Evolutionary conservation across 2,888 invertebrate genomes (phyloP).

Genomic region (Podotricha telesiphe): DNA sequence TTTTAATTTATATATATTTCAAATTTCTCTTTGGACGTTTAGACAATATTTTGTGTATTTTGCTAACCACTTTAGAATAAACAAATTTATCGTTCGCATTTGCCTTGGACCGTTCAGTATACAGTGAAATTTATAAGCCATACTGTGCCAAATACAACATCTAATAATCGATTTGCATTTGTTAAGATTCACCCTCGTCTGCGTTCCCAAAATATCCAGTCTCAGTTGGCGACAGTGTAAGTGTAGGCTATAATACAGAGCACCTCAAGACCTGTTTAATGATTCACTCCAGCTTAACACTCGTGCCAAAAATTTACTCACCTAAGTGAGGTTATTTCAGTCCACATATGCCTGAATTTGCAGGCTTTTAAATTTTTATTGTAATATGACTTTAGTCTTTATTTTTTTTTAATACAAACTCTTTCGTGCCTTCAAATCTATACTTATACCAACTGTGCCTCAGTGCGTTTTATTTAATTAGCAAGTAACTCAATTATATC

Average conservation of each 20-base stretch:
- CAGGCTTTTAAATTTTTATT: not conserved
- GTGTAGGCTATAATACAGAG: slow-evolving; percentile 26
- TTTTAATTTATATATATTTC: too few species aligned
- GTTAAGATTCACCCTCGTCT: not conserved
- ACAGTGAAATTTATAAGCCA: not conserved
- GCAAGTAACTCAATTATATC: not conserved
- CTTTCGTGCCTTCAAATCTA: too few species aligned
- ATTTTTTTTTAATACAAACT: too few species aligned
- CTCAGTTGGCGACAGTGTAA: slow-evolving; percentile 32
- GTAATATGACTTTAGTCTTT: not conserved
- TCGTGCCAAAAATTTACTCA: slow-evolving; percentile 26
- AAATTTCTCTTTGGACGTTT: too few species aligned
- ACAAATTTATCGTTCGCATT: not conserved
- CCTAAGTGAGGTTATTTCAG: slow-evolving; percentile 12
- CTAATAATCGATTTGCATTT: not conserved
- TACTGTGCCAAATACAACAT: not conserved
- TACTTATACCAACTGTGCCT: too few species aligned
- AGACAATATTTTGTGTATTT: not conserved
- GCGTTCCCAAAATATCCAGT: slow-evolving; percentile 22
- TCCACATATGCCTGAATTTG: not conserved
- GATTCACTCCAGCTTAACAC: slow-evolving; percentile 33
- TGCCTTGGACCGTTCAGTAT: not conserved
- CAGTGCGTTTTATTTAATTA: not conserved
- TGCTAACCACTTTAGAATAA: not conserved
- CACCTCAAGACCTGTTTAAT: slow-evolving; percentile 32